Percentiles rank a stretch among this genome's conserved stretches.
Conservation (phyloP, 2,888 invertebrate genomes). For the Drosophila trichaetosa region DNA sequence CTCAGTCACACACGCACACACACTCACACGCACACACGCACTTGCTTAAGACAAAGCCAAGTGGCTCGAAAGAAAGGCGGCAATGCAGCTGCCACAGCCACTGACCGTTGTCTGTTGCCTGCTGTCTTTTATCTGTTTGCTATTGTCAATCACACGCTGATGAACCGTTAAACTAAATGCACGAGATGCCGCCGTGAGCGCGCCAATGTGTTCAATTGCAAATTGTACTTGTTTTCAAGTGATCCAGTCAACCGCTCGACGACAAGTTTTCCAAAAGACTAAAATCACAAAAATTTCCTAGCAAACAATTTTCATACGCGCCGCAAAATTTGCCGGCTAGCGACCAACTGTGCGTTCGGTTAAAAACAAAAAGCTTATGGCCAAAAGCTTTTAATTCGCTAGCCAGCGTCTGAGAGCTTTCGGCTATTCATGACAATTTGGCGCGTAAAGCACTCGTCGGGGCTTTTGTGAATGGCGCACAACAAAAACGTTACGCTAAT, state of each 20-base stretch:
- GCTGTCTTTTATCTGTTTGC: slow-evolving; percentile 12
- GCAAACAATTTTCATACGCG: slow-evolving; percentile 69
- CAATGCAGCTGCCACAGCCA: slow-evolving; percentile 53
- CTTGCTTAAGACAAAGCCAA: slow-evolving; percentile 22
- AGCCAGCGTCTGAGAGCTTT: slow-evolving; percentile 40
- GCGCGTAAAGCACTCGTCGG: slow-evolving; percentile 56
- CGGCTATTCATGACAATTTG: slow-evolving; percentile 47
- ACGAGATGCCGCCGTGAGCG: background rate
- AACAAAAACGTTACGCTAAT: slow-evolving; percentile 51
- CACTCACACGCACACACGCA: slow-evolving; percentile 19
- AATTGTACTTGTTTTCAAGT: slow-evolving; percentile 25
- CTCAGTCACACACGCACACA: slow-evolving; percentile 23
- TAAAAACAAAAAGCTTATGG: slow-evolving; percentile 42
- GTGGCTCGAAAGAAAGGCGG: slow-evolving; percentile 16
- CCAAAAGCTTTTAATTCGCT: slow-evolving; percentile 45
- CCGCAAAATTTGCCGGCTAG: slow-evolving; percentile 65
- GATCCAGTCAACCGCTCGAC: slow-evolving; percentile 78
- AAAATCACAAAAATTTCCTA: slow-evolving; percentile 69
- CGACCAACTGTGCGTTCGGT: slow-evolving; percentile 50
- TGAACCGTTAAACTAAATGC: slow-evolving; percentile 37
- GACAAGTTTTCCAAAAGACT: slow-evolving; percentile 80
- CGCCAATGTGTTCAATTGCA: slow-evolving; percentile 4
- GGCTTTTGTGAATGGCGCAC: slow-evolving; percentile 70
- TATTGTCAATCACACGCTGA: slow-evolving; percentile 46
- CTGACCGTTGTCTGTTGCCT: slow-evolving; percentile 9